Percentiles rank a stretch among this genome's conserved stretches.
phyloP scores from a whole-genome alignment of 2,888 invertebrate genomes.

The Folsomia manolachei region DNA sequence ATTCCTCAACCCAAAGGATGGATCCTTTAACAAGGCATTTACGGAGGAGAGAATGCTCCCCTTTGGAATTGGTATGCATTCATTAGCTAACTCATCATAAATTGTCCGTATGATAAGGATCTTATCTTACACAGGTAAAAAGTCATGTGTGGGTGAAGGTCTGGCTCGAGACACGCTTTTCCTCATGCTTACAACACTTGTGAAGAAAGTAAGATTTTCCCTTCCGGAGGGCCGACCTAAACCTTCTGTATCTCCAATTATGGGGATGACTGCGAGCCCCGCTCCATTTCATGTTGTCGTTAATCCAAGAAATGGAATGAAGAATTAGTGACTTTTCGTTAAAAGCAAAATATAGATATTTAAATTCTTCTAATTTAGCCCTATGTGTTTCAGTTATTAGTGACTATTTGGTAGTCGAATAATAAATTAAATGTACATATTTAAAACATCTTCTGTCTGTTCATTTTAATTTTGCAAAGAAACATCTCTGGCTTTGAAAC shows the following conservation, averaged over 20 bases:
- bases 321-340: no score
- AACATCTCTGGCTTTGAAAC: no score
- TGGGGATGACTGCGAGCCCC: neutral
- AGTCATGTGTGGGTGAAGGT: neutral
- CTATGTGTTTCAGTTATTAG: no score
- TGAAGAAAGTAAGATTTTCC: neutral
- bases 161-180: neutral
- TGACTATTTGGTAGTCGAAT: no score
- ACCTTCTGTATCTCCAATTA: neutral
- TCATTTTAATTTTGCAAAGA: no score
- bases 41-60: neutral
- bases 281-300: neutral
- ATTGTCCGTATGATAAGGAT: neutral
- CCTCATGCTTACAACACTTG: neutral
- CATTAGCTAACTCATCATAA: no score
- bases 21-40: neutral
- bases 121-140: neutral
- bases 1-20: conserved; percentile 25
- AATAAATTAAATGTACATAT: no score
- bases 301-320: neutral
- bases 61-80: neutral
- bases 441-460: no score
- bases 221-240: neutral
- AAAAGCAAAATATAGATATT: no score
- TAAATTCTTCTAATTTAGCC: no score